Conservation (phyloP, 2,888 invertebrate genomes). For the Acleris holmiana region DNA sequence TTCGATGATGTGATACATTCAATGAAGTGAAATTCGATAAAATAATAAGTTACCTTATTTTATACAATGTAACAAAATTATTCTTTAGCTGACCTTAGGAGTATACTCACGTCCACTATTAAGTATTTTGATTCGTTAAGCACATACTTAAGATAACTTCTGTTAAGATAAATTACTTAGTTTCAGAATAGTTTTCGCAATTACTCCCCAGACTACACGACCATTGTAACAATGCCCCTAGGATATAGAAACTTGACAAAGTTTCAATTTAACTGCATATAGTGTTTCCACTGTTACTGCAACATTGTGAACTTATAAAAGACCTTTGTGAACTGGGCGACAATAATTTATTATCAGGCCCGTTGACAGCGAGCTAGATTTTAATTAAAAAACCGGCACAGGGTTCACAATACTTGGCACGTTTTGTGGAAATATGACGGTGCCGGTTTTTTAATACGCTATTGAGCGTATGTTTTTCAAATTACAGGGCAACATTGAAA, state of each 20-base stretch:
- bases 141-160: neutral
- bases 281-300: constrained; percentile 12
- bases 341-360: constrained; percentile 32
- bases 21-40: too few species aligned
- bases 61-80: too few species aligned
- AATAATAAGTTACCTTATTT: too few species aligned
- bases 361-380: constrained; percentile 23
- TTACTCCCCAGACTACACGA: constrained; percentile 10
- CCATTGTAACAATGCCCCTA: constrained; percentile 6
- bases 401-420: constrained; percentile 19
- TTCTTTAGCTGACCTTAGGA: too few species aligned
- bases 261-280: constrained; percentile 31
- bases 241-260: constrained; percentile 26
- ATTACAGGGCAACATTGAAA: too few species aligned
- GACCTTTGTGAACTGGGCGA: constrained; percentile 27
- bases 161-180: neutral
- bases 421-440: constrained; percentile 25
- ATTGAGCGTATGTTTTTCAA: neutral
- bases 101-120: too few species aligned
- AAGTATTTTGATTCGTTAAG: too few species aligned
- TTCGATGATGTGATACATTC: too few species aligned
- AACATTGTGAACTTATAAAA: constrained; percentile 32
- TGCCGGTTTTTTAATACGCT: constrained; percentile 9
- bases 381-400: constrained; percentile 33
- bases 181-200: constrained; percentile 1